phyloP scores from a whole-genome alignment of 1,140 invertebrate species.

The Drosophila sp. region DNA sequence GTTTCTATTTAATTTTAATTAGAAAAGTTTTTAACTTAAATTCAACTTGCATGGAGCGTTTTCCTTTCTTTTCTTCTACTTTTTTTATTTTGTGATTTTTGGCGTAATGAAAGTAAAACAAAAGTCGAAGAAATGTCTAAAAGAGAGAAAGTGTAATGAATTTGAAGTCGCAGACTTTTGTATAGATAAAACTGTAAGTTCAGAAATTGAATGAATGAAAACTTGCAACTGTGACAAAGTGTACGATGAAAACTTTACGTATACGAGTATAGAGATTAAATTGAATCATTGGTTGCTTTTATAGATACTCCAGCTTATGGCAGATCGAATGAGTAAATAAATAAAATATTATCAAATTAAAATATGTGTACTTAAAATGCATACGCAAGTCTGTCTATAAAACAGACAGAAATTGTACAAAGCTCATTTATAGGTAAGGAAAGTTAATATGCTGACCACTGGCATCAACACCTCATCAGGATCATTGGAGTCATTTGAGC shows the following conservation, averaged over 20 bases:
- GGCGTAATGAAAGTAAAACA: constrained; percentile 60
- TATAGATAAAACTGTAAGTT: constrained; percentile 15
- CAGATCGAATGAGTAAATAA: too few relatives aligned
- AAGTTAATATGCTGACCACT: constrained; percentile 10
- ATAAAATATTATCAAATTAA: too few relatives aligned
- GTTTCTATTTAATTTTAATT: constrained; percentile 82
- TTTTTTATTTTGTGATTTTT: constrained; percentile 48
- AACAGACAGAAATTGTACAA: too few relatives aligned
- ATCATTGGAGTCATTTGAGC: constrained; percentile 20
- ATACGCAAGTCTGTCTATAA: too few relatives aligned
- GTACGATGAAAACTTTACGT: constrained; percentile 11
- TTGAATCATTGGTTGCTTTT: neutral
- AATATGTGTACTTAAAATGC: too few relatives aligned
- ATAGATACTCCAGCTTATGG: too few relatives aligned
- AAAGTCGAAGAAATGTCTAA: constrained; percentile 49
- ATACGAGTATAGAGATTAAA: constrained; percentile 13
- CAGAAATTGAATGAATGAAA: constrained; percentile 11
- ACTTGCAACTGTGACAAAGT: constrained; percentile 19
- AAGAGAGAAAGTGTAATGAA: constrained; percentile 12
- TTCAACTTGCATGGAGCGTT: constrained; percentile 63
- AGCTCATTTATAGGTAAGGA: neutral
- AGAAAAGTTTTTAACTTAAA: constrained; percentile 79
- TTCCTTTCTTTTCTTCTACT: constrained; percentile 1
- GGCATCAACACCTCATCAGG: constrained; percentile 47
- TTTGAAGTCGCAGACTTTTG: constrained; percentile 12